These are phyloP conservation scores for Troides helena DNA, from an alignment of 2,888 invertebrate species.

Conservation along the genomic window DNA sequence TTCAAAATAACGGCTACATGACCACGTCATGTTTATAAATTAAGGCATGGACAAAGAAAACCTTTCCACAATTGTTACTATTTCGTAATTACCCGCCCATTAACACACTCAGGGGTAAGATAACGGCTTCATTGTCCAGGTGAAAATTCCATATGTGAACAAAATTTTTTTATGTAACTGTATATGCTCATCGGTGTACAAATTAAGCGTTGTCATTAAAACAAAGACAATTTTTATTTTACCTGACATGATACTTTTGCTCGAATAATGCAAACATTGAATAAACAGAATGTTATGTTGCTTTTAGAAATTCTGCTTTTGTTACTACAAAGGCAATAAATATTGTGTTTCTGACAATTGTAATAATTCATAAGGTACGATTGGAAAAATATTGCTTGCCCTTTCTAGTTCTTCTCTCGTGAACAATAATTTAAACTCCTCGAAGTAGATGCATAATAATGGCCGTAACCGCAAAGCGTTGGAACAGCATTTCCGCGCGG, in stretches of 20 bases:
- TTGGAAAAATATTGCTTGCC: conserved; percentile 36
- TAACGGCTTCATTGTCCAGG: conserved; percentile 30
- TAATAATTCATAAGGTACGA: conserved; percentile 41
- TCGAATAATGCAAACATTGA: conserved; percentile 26
- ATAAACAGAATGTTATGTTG: neutral
- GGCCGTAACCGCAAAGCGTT: conserved; percentile 35
- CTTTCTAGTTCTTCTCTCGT: conserved; percentile 32
- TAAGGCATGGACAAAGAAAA: conserved; percentile 27
- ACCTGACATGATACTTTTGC: conserved; percentile 33
- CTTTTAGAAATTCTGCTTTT: neutral
- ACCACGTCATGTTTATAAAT: conserved; percentile 20
- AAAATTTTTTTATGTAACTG: conserved; percentile 2
- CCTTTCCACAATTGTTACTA: conserved; percentile 16
- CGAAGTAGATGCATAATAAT: conserved; percentile 51
- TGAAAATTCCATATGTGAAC: conserved; percentile 15
- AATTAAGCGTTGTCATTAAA: conserved; percentile 26
- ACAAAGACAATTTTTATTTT: conserved; percentile 36
- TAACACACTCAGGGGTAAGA: conserved; percentile 12
- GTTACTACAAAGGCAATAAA: conserved; percentile 36
- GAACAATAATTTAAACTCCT: conserved; percentile 50
- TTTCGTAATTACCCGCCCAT: conserved; percentile 23
- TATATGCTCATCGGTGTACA: conserved; percentile 14
- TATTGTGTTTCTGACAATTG: conserved; percentile 39
- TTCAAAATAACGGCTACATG: conserved; percentile 35
- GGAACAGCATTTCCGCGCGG: conserved; percentile 39